Evolutionary conservation across 2,888 invertebrate genomes (phyloP), one percentile per base, ranked within the genome.

Genomic region (Drosophila leonis): DNA sequence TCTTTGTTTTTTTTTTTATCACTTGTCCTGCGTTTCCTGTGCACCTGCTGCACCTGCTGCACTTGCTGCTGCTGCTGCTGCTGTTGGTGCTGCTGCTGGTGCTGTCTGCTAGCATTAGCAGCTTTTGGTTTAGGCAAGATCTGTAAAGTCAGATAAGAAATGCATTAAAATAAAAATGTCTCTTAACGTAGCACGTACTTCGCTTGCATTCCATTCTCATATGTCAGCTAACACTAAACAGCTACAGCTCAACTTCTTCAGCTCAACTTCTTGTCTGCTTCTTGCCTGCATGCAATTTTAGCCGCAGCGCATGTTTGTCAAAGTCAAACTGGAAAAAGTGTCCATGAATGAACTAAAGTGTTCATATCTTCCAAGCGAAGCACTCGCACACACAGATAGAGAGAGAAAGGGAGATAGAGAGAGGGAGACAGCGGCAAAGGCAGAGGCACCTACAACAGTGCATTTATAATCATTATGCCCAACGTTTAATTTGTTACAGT

Each of bases 131-230:
- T 65, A 42, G 56, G 78, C 54, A 72, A 80, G 80, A 84, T 85
- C 85, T 85, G 81, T 57, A 75, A 85, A 66, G 75, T 63, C 66
- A 88, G 85, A 85, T 87, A 85, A 83, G 85, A 65, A 80, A 77
- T 65, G 67, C 73, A 75, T 74, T 82, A 84, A 77, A 87, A 31
- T n/a, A 5, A 33, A 33, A 49, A 72, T 78, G 63, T 72, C 70
- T 74, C 64, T 63, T 18, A 29, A 41, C 42, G 42, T 66, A 29
- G 33, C 60, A 56, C 49, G 42, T 65, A 61, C 72, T 63, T 65
- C 72, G 54, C 55, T 60, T 60, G 72, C 74, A 78, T 70, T 70
- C 70, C 70, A 56, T 44, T 13, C 62, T 31, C 65, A 66, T 56
- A 75, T 46, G 48, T 52, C 48, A 56, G 52, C 39, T 18, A 42